A percentile compares a stretch with the other conserved stretches of the same genome.
Evolutionary conservation across 2,888 invertebrate species (phyloP).

Genomic region (Pardosa pseudoannulata): DNA sequence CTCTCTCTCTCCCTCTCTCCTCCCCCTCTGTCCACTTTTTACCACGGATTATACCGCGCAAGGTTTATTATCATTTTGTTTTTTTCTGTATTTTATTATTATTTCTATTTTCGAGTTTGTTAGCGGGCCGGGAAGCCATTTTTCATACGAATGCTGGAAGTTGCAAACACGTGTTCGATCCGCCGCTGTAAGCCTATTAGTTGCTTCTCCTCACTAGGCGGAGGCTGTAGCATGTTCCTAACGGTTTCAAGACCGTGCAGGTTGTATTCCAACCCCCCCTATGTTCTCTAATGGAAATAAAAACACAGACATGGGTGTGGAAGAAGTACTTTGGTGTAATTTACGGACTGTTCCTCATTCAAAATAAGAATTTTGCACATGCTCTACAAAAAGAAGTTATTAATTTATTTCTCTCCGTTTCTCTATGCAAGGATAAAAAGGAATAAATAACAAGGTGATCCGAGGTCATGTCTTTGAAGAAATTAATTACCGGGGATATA

Average conservation of each 20-base stretch:
- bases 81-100: not conserved
- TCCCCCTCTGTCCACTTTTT: not conserved
- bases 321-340: too few species aligned
- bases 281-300: too few species aligned
- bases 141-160: constrained; percentile 31
- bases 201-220: not conserved
- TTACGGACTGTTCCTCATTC: too few species aligned
- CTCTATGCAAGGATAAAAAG: too few species aligned
- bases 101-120: not conserved
- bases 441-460: too few species aligned
- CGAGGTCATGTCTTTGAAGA: too few species aligned
- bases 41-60: not conserved
- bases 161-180: constrained; percentile 31
- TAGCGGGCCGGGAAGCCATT: constrained; percentile 16
- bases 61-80: not conserved
- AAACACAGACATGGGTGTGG: too few species aligned
- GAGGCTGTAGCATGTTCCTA: not conserved
- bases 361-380: too few species aligned
- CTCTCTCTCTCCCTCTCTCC: not conserved
- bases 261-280: too few species aligned
- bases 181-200: constrained; percentile 17
- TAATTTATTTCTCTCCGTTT: too few species aligned
- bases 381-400: too few species aligned
- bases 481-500: too few species aligned
- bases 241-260: not conserved